phyloP scores from a whole-genome alignment of 2,113 vertebrate species.

The Guaruba guarouba region DNA sequence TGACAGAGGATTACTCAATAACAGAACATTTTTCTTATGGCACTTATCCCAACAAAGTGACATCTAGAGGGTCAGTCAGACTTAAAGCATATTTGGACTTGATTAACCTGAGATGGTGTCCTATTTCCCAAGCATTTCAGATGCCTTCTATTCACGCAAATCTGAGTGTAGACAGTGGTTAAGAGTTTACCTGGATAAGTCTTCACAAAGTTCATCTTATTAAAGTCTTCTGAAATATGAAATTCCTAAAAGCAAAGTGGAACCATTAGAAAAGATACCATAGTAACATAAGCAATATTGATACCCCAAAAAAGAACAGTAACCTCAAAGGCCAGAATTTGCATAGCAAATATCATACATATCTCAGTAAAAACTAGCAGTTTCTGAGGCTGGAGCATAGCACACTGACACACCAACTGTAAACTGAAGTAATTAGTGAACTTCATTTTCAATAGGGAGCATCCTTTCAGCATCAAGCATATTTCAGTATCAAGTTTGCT shows the following conservation, averaged over 20 bases:
- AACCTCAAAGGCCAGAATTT: background rate
- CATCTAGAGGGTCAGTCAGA: background rate
- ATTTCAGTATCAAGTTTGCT: background rate
- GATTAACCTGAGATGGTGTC: background rate
- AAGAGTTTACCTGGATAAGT: conserved; percentile 91
- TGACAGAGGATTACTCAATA: background rate
- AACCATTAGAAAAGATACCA: background rate
- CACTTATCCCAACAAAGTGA: background rate
- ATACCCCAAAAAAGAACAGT: background rate
- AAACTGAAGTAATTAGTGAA: background rate
- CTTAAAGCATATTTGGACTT: background rate
- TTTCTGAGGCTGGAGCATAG: background rate
- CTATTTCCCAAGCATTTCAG: background rate
- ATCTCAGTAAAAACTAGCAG: background rate
- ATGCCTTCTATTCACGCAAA: background rate
- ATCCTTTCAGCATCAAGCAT: background rate
- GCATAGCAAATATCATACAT: background rate
- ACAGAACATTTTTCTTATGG: background rate
- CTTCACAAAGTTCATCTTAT: conserved; percentile 98
- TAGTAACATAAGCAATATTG: background rate
- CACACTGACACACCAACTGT: background rate
- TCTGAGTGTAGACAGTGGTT: background rate
- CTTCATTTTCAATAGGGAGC: background rate
- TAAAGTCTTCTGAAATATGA: conserved; percentile 96
- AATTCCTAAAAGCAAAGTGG: conserved; percentile 84